phyloP scores from a whole-genome alignment of 2,113 vertebrate genomes.

The Thymallus thymallus region DNA sequence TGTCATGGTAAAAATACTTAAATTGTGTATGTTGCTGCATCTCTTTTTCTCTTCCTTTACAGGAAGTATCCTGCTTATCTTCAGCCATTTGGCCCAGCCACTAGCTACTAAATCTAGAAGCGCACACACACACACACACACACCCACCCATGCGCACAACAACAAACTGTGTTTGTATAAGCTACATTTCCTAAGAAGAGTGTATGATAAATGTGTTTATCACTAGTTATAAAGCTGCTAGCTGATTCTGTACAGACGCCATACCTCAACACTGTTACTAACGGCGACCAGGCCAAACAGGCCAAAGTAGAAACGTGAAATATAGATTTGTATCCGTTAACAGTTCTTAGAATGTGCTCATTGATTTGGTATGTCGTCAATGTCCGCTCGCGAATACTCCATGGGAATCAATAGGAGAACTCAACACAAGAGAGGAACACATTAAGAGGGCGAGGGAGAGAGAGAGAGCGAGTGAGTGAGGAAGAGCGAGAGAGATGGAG shows the following conservation, averaged over 20 bases:
- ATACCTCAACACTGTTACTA: slow-evolving; percentile 34
- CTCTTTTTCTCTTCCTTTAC: background rate
- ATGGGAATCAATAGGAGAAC: background rate
- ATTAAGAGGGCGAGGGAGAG: no score
- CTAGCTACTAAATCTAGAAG: background rate
- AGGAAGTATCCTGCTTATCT: slow-evolving; percentile 46
- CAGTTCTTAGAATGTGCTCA: no score
- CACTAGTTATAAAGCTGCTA: slow-evolving; percentile 40
- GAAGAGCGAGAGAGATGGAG: no score
- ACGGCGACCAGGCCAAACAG: slow-evolving; percentile 60
- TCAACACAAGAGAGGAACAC: no score
- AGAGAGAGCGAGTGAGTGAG: no score
- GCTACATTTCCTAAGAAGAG: no score
- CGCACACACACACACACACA: no score
- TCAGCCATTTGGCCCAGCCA: slow-evolving; percentile 30
- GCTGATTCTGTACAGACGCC: slow-evolving; percentile 40
- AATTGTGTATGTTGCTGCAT: background rate
- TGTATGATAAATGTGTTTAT: slow-evolving; percentile 35
- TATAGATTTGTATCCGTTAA: slow-evolving; percentile 17
- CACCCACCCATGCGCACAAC: no score
- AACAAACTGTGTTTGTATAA: background rate
- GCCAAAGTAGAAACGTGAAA: slow-evolving; percentile 39
- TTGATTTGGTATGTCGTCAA: no score
- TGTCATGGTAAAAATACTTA: no score
- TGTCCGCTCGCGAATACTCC: background rate